Evolutionary conservation across 2,797 vertebrate species (phyloP), one percentile per base, ranked within the genome.

Genomic region (Poecilia picta): DNA sequence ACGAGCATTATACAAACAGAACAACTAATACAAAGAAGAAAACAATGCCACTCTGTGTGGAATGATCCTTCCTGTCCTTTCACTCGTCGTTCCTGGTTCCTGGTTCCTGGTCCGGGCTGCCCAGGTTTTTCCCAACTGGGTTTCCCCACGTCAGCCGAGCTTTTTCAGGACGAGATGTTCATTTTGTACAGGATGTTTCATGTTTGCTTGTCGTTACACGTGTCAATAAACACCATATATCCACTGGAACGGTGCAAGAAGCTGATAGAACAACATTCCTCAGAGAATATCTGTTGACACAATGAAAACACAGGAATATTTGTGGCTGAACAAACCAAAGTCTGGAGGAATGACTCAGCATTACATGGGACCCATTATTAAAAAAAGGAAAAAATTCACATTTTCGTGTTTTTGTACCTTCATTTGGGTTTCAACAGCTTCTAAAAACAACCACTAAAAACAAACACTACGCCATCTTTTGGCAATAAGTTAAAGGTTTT

Each of bases 41-140:
- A 91, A 94, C 91, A 93, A 90, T 91, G 55, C 72, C 11, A n/a
- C 82, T 83, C 81, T 92, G 88, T 94, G 89, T 81, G 75, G 78
- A 6, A 16, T 72, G 80, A 86, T 33, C 83, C 76, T 46, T 45
- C 77, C 31, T 31, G 1, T 53, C 41, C 80, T 76, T 78, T 81
- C 75, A 74, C 16, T 28, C 64, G 66, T 49, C 28, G 28, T 46
- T 66, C 16, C 66, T 70, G 46, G 49, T 46, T 66, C 16, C 66
- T 70, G 46, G 49, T 68, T 80, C 18, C 80, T 43, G 28, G 77
- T 71, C 80, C 55, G 47, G 73, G 81, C 83, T 84, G 64, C 51
- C 80, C 79, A 75, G 77, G 77, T 75, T 72, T 75, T 79, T 85
- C 78, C 75, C 73, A 74, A 51, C 51, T 15, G 8, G 23, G n/a